A percentile compares a stretch with the other conserved stretches of the same genome.
phyloP scores from a whole-genome alignment of 2,888 invertebrate genomes.

The Brachylomia viminalis region DNA sequence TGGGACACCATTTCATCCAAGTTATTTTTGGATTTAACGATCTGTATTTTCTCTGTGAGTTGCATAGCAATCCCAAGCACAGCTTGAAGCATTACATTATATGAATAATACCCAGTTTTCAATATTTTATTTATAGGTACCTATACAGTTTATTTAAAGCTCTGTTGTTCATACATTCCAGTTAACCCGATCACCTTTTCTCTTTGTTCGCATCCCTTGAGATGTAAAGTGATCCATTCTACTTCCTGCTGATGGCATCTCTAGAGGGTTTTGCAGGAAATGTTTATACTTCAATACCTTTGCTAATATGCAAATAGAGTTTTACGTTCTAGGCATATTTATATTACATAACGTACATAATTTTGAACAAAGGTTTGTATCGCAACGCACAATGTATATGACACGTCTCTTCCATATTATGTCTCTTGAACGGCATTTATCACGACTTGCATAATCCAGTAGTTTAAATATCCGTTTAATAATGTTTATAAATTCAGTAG shows the following conservation, averaged over 20 bases:
- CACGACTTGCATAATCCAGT: neutral
- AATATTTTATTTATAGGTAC: neutral
- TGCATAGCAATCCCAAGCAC: neutral
- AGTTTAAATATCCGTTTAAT: neutral
- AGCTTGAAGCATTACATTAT: neutral
- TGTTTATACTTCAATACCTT: slow-evolving; percentile 29
- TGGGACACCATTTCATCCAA: neutral
- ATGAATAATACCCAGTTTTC: neutral
- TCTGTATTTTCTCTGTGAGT: neutral
- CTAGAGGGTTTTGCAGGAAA: slow-evolving; percentile 7
- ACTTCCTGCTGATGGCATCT: slow-evolving; percentile 24
- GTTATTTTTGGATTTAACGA: neutral
- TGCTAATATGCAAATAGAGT: neutral
- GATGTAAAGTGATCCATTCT: slow-evolving; percentile 33
- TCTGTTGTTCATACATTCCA: neutral
- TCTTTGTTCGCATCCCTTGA: slow-evolving; percentile 16
- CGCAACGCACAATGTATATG: neutral
- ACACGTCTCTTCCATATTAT: neutral
- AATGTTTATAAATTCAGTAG: neutral
- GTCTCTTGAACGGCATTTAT: neutral
- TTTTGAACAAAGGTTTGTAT: neutral
- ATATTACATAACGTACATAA: neutral
- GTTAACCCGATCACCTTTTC: slow-evolving; percentile 7
- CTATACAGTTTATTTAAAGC: neutral
- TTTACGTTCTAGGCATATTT: neutral